phyloP scores from a whole-genome alignment of 1,140 invertebrate species.

The Carposina sasakii region DNA sequence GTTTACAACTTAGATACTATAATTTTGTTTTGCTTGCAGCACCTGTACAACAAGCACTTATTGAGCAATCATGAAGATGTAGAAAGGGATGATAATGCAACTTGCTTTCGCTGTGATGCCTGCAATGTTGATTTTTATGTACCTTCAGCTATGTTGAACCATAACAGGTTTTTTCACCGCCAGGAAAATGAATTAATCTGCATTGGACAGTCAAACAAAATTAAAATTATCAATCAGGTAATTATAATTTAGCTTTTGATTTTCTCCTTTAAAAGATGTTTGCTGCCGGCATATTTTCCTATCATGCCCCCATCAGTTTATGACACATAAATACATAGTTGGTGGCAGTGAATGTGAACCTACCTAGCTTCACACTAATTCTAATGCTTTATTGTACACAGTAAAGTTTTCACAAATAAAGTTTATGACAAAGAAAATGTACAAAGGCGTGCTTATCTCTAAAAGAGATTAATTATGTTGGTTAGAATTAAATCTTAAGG shows the following conservation, averaged over 20 bases:
- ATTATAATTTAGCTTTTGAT: not conserved
- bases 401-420: too few relatives aligned
- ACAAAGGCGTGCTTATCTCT: too few relatives aligned
- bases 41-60: slow-evolving; percentile 75
- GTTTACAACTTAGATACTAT: too few relatives aligned
- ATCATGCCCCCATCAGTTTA: too few relatives aligned
- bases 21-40: slow-evolving; percentile 59
- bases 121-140: slow-evolving; percentile 76
- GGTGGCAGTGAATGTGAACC: too few relatives aligned
- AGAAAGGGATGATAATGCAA: slow-evolving; percentile 38
- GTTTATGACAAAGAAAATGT: too few relatives aligned
- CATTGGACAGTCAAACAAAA: slow-evolving; percentile 56
- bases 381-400: too few relatives aligned
- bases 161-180: slow-evolving; percentile 77
- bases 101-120: slow-evolving; percentile 72
- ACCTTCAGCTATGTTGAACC: slow-evolving; percentile 76
- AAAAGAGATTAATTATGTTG: not conserved
- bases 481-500: not conserved
- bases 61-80: slow-evolving; percentile 61
- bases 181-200: slow-evolving; percentile 57
- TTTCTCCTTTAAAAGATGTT: too few relatives aligned
- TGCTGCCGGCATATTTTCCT: too few relatives aligned
- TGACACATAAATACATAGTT: too few relatives aligned
- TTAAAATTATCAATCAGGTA: slow-evolving; percentile 50
- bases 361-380: too few relatives aligned